Conservation (phyloP, 2,888 invertebrate species). For the Dromius quadrimaculatus region DNA sequence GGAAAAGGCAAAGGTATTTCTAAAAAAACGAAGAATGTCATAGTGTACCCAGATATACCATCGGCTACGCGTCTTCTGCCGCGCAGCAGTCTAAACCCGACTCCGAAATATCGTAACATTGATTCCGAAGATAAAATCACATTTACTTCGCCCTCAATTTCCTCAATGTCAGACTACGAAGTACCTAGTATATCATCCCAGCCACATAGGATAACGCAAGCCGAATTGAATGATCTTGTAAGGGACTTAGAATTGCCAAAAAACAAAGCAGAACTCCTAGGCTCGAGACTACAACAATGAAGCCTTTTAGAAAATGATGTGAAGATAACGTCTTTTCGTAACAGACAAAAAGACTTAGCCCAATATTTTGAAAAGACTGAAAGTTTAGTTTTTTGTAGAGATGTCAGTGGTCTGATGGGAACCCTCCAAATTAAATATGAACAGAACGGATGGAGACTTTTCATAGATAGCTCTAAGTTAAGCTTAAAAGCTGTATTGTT, state of each 20-base stretch:
- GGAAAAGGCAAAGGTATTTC: not conserved
- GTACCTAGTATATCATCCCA: not conserved
- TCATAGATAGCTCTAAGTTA: not conserved
- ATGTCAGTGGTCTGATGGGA: slow-evolving; percentile 14
- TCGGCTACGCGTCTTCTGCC: not conserved
- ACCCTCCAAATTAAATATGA: slow-evolving; percentile 1
- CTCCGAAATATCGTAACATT: no score
- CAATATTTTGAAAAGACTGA: slow-evolving; percentile 49
- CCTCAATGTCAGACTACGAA: not conserved
- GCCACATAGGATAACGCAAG: slow-evolving; percentile 15
- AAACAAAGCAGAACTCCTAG: slow-evolving; percentile 29
- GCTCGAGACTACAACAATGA: not conserved
- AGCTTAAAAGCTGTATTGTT: slow-evolving; percentile 33
- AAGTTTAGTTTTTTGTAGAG: slow-evolving; percentile 24
- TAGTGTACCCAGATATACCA: not conserved
- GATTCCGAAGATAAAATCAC: not conserved
- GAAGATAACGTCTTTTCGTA: not conserved
- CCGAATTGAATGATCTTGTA: slow-evolving; percentile 51
- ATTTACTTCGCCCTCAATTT: not conserved
- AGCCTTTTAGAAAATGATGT: slow-evolving; percentile 12
- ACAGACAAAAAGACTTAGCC: slow-evolving; percentile 2
- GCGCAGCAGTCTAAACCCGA: not conserved
- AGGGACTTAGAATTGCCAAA: slow-evolving; percentile 51
- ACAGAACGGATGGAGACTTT: not conserved
- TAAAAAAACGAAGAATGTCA: not conserved